Evolutionary conservation across 2,797 vertebrate genomes (phyloP), one percentile per base, ranked within the genome.

Genomic region (Columba guinea): DNA sequence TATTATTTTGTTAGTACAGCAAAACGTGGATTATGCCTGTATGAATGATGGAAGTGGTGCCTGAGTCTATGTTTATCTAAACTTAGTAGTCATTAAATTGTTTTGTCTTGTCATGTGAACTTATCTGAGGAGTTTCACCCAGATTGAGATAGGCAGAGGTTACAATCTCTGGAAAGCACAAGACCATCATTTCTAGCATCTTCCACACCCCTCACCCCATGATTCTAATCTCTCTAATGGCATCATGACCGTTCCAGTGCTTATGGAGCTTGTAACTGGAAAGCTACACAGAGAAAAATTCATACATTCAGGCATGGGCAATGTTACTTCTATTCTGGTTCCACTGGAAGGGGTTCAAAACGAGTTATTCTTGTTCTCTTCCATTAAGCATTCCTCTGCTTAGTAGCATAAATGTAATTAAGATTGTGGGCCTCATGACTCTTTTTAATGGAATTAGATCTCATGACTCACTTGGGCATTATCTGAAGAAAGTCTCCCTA

Each of bases 381-480:
- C 97, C 96, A 97, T 97, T 97, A 97, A 94, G 71, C 94, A 94
- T 96, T 97, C 96, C 84, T 96, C 76, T 88, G 70, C 92, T 97
- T 92, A 85, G 92, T 77, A 93, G 96, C 90, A 91, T 98, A 98
- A 96, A 98, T 97, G 90, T 98, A 98, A 98, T 98, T 98, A 98
- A 97, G 96, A 96, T 95, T 97, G 94, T 95, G 81, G 96, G 94
- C 97, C 97, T 97, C 97, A 82, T 97, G 97, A 97, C 97, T 98
- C 97, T 97, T 96, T 97, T 98, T 97, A 97, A 97, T 91, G 71
- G 97, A 97, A 98, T 98, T 98, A 98, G 95, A 97, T 95, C 95
- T 93, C 94, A 98, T 98, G 97, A 98, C 95, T 98, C 98, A 98
- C 97, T 97, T 49, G 95, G 96, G 97, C 96, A 97, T 98, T 97